Base-by-base conservation (phyloP, 1,140 invertebrate species). In the Drosophila arizonae region DNA sequence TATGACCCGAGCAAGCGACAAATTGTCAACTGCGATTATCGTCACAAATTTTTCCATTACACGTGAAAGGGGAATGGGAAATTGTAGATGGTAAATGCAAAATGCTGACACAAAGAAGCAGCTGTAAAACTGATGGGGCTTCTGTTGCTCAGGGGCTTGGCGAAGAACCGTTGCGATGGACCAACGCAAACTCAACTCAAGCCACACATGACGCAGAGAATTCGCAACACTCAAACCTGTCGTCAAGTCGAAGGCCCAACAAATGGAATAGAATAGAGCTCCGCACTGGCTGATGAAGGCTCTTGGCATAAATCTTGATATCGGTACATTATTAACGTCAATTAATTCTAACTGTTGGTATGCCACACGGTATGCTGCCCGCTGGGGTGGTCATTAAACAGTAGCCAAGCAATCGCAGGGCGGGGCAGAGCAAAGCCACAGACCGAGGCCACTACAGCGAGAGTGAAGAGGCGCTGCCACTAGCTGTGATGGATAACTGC, bases 261-360 rank as follows among this genome's bases (percentile, higher is more conserved):
- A 66, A 71, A 71, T 66, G 57, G 54, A 72, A 72, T 72, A 50
- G 43, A 50, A 72, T 60, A 54, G 33, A 48, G 52, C 58, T 39
- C 46, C 24, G 55, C 36, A 39, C 36, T 50, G 62, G 61, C 3
- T 63, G 52, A 54, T 41, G 26, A 43, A 52, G 45, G 45, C 24
- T 45, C 62, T 57, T 39, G 30, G 60, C 62, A 52, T 66, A 66
- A 82, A 82, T 86, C 82, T 88, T 62, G 84, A 88, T 86, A 86
- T 86, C 69, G 84, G 62, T 76, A 82, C 82, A 86, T 86, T 86
- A 86, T 86, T 86, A 88, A 86, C 84, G 82, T 86, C 82, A 86
- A 82, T 86, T 86, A 86, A 86, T 86, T 88, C 76, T 73, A 86
- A 86, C 82, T 87, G 82, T 88, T 75, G 72, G 57, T 73, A 68